Evolutionary conservation across 2,113 vertebrate genomes (phyloP), one percentile per base, ranked within the genome.

Genomic region (Otocyon megalotis): DNA sequence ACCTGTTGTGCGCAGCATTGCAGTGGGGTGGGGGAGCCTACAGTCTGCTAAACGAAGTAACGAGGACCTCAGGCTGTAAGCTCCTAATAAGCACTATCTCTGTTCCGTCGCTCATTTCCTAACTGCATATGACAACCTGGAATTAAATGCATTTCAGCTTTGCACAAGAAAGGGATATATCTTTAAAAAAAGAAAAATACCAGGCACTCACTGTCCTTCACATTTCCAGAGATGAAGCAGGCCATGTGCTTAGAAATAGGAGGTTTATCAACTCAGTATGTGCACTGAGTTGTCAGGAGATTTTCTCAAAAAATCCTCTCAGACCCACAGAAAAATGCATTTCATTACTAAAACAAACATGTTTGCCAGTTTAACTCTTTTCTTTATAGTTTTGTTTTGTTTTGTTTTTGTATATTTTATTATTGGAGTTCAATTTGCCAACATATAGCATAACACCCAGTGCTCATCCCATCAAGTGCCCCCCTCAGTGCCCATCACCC

Each of bases 221-320:
- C 4, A 56, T 77, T 48, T 85, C 13, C 22, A 30, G 22, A 16
- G 54, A n/a, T 62, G 58, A 94, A 90, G 13, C 19, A 80, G 35
- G 20, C 35, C 13, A 20, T 53, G 3, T 60, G 17, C 26, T 48
- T 37, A 26, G 6, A 53, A 82, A 72, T 14, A 48, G 4, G 13
- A n/a, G 8, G 14, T 30, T 95, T 58, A 88, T 91, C 14, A 65
- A 50, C 17, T 81, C 32, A 43, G 14, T 85, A 82, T 48, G 28
- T 28, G 3, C 28, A 7, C 28, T 67, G 71, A 56, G 1, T 63
- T 65, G 82, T 88, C 50, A 80, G 83, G 60, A 53, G 35, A 72
- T 28, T 96, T 58, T 88, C 10, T 96, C 76, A 93, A 85, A 81
- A 93, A 15, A 88, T 35, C 8, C 67, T 32, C 32, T 56, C 81